phyloP scores from a whole-genome alignment of 2,113 vertebrate species.

The Corythaixoides concolor region DNA sequence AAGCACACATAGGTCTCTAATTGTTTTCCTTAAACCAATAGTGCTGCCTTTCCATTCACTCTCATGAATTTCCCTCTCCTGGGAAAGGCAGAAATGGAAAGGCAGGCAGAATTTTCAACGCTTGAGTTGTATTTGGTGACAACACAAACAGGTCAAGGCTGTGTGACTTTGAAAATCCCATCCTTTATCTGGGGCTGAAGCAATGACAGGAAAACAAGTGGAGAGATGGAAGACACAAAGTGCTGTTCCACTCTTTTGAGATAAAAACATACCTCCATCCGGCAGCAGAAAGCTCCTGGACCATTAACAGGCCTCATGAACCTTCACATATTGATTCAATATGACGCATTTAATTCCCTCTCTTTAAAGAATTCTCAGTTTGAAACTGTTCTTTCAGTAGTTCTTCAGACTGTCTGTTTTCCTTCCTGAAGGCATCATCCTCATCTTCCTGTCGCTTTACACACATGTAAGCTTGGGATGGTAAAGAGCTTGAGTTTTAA shows the following conservation, averaged over 20 bases:
- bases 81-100: slow-evolving; percentile 1
- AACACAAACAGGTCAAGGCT: slow-evolving; percentile 24
- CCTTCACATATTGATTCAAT: neutral
- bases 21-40: slow-evolving; percentile 14
- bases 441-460: neutral
- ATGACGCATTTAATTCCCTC: neutral
- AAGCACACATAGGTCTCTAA: neutral
- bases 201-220: neutral
- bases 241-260: neutral
- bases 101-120: neutral
- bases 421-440: neutral
- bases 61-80: neutral
- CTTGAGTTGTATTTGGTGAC: neutral
- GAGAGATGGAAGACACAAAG: neutral
- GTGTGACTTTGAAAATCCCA: slow-evolving; percentile 11
- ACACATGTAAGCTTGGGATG: neutral
- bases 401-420: neutral
- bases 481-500: neutral
- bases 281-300: neutral
- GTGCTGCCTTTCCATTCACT: neutral
- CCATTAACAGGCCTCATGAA: neutral
- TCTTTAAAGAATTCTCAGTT: neutral
- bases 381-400: neutral
- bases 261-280: neutral
- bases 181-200: neutral